Percentiles rank a stretch among this genome's conserved stretches.
These are phyloP conservation scores for Solea solea DNA, from an alignment of 2,113 vertebrate species.

Conservation along the genomic window DNA sequence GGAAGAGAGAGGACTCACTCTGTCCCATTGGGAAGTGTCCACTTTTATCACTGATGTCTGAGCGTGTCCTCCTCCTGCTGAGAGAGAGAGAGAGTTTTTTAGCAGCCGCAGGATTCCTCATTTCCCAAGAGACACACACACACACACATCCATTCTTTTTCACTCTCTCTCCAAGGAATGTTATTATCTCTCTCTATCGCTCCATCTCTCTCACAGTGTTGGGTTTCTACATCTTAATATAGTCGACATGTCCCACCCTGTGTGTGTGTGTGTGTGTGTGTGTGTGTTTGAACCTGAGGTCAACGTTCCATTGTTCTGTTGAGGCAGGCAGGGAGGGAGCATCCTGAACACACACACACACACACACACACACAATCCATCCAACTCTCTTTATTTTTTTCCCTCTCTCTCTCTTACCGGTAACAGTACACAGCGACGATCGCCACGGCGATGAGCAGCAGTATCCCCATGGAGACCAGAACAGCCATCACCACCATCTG, in stretches of 20 bases:
- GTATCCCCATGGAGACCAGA: constrained; percentile 75
- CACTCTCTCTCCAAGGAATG: constrained; percentile 41
- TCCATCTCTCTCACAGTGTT: constrained; percentile 44
- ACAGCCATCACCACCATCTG: constrained; percentile 79
- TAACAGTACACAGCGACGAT: constrained; percentile 75
- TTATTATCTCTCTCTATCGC: constrained; percentile 40
- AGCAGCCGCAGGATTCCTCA: constrained; percentile 42
- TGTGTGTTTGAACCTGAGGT: constrained; percentile 29
- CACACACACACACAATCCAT: constrained; percentile 4
- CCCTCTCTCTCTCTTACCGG: constrained; percentile 64
- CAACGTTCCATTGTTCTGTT: constrained; percentile 47
- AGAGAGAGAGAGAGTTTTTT: constrained; percentile 2
- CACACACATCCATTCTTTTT: neutral
- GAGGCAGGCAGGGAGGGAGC: constrained; percentile 39
- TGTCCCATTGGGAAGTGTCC: constrained; percentile 89
- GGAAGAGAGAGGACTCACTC: constrained; percentile 74
- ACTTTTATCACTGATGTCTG: constrained; percentile 76
- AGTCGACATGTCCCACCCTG: constrained; percentile 50
- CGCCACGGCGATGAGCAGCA: constrained; percentile 75
- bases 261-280: constrained; percentile 27
- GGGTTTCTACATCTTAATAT: constrained; percentile 54
- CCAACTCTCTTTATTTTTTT: neutral
- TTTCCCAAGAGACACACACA: constrained; percentile 12
- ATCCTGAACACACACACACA: constrained; percentile 50
- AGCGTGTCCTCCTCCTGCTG: constrained; percentile 66